phyloP scores from a whole-genome alignment of 2,113 vertebrate genomes.

The Hystrix brachyura region DNA sequence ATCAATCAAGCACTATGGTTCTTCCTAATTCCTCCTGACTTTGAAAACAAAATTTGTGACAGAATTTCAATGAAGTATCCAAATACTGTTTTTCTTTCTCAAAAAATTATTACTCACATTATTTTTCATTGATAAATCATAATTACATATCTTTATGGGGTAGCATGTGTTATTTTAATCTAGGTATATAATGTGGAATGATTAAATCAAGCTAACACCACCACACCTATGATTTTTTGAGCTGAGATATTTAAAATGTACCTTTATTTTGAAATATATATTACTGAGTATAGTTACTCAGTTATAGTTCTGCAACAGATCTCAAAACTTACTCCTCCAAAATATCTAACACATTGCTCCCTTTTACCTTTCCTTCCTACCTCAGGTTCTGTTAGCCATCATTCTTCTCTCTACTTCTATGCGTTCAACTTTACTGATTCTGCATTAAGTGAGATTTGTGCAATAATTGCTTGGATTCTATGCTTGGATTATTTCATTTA shows the following conservation, averaged over 20 bases:
- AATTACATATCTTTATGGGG: neutral
- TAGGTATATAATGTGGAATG: neutral
- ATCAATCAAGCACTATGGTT: slow-evolving; percentile 2
- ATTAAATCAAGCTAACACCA: neutral
- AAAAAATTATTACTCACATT: neutral
- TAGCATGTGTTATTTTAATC: neutral
- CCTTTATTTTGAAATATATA: neutral
- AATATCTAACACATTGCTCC: neutral
- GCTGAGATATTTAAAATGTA: neutral
- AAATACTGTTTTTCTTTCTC: slow-evolving; percentile 26
- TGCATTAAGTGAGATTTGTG: neutral
- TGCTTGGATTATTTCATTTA: neutral
- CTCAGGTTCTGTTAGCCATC: neutral
- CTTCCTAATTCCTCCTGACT: slow-evolving; percentile 35
- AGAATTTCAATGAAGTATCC: neutral
- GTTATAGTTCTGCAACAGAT: neutral
- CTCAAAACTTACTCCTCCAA: neutral
- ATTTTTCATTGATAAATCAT: neutral
- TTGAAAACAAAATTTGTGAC: slow-evolving; percentile 47
- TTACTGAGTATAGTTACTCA: neutral
- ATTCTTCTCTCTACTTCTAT: neutral
- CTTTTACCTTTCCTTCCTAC: neutral
- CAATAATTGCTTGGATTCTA: neutral
- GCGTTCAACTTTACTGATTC: neutral
- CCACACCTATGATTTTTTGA: neutral